These are phyloP conservation scores for Gallinago solitaria DNA, from an alignment of 2,797 vertebrate genomes.

Conservation along the genomic window DNA sequence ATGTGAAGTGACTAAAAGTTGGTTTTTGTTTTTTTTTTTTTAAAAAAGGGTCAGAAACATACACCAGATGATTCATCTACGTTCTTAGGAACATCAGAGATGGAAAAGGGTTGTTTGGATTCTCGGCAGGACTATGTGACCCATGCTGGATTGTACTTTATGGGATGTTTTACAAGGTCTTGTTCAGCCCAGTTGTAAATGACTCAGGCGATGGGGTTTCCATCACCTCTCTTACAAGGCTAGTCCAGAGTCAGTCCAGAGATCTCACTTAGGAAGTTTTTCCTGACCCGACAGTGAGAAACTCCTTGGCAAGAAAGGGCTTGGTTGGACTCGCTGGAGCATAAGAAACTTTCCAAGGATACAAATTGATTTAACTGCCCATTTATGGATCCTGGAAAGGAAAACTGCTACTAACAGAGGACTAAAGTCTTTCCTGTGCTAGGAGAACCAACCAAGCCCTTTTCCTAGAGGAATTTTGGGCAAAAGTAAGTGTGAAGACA, in stretches of 20 bases:
- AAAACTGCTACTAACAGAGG: not conserved
- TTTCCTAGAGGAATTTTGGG: not conserved
- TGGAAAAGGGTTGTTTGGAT: slow-evolving; percentile 22
- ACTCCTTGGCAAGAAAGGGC: slow-evolving; percentile 16
- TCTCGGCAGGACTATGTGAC: not conserved
- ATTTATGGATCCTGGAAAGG: slow-evolving; percentile 25
- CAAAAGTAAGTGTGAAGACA: not conserved
- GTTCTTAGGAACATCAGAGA: not conserved
- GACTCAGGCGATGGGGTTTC: slow-evolving; percentile 3
- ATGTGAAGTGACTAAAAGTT: not conserved
- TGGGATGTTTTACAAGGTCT: not conserved
- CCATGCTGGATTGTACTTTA: not conserved
- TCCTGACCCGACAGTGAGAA: not conserved
- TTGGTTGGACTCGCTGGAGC: not conserved
- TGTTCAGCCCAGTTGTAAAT: slow-evolving; percentile 20
- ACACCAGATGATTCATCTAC: not conserved
- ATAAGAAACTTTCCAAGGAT: slow-evolving; percentile 11
- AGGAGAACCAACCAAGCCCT: not conserved
- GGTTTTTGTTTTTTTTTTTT: too few relatives aligned
- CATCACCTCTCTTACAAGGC: not conserved
- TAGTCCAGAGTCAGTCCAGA: not conserved
- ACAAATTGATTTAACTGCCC: slow-evolving; percentile 6
- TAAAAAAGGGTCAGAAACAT: not conserved
- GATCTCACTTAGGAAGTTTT: not conserved
- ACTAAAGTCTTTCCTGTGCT: not conserved